phyloP scores from a whole-genome alignment of 2,888 invertebrate genomes.

The Caenorhabditis sp. region DNA sequence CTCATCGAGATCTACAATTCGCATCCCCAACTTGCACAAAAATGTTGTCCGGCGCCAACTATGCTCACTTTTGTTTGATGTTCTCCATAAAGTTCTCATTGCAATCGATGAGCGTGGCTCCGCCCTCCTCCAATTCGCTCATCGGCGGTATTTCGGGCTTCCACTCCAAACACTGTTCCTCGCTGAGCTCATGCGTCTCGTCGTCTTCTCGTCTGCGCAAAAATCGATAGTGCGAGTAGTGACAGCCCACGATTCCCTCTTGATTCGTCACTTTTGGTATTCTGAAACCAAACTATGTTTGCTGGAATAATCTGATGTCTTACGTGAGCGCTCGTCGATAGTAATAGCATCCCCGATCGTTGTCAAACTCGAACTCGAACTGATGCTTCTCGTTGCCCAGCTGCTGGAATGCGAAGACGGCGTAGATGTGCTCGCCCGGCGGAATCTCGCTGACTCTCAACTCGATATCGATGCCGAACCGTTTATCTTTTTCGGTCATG shows the following conservation, averaged over 20 bases:
- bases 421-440: not conserved
- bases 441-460: not conserved
- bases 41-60: not conserved
- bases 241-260: not conserved
- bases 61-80: slow-evolving; percentile 9
- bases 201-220: slow-evolving; percentile 6
- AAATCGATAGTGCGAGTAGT: slow-evolving; percentile 9
- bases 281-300: not conserved
- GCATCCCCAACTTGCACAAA: too few relatives aligned
- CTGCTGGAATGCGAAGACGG: slow-evolving; percentile 18
- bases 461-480: not conserved
- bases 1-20: too few relatives aligned
- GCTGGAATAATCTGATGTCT: not conserved
- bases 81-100: not conserved
- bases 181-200: not conserved
- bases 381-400: slow-evolving; percentile 7
- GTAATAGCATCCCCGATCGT: not conserved
- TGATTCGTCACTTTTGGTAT: not conserved
- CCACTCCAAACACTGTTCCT: not conserved
- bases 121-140: not conserved
- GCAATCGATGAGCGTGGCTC: not conserved
- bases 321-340: slow-evolving; percentile 17
- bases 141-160: not conserved
- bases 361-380: slow-evolving; percentile 19
- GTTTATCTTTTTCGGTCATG: not conserved